These are phyloP conservation scores for Sebastes reedi DNA, from an alignment of 2,797 vertebrate species.

Conservation along the genomic window DNA sequence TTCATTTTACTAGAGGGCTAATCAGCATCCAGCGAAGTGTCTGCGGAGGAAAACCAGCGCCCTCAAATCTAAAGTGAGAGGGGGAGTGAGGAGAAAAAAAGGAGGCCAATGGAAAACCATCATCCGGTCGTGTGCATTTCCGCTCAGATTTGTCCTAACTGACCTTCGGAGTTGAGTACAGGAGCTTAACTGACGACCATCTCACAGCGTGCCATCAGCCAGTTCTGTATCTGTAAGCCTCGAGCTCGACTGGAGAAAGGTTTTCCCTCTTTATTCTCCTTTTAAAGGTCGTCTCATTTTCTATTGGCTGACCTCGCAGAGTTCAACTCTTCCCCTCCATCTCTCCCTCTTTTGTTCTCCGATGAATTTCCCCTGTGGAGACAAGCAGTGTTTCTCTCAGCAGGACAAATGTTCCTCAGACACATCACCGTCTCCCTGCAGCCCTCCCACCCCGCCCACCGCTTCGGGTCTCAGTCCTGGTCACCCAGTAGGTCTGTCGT, in stretches of 20 bases:
- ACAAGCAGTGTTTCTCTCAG: slow-evolving; percentile 37
- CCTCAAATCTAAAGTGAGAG: slow-evolving; percentile 22
- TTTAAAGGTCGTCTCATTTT: slow-evolving; percentile 14
- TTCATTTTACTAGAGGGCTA: slow-evolving; percentile 38
- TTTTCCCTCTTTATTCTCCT: slow-evolving; percentile 9
- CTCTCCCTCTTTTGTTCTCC: slow-evolving; percentile 14
- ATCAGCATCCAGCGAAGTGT: slow-evolving; percentile 41
- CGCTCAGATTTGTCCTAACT: slow-evolving; percentile 34
- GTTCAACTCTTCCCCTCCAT: background rate
- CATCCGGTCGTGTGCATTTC: slow-evolving; percentile 30
- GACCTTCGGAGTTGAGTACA: background rate
- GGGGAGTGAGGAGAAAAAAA: slow-evolving; percentile 38
- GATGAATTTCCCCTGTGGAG: slow-evolving; percentile 38
- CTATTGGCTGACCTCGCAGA: background rate
- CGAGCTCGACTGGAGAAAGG: slow-evolving; percentile 18
- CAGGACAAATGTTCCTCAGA: slow-evolving; percentile 34
- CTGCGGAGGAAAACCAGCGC: slow-evolving; percentile 48
- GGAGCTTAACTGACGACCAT: background rate
- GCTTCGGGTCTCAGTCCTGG: slow-evolving; percentile 76
- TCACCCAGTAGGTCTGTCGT: slow-evolving; percentile 80
- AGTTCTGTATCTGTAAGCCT: slow-evolving; percentile 21
- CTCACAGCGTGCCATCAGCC: background rate
- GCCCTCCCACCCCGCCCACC: background rate
- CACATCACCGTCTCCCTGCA: background rate
- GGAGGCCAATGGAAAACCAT: slow-evolving; percentile 27